These are phyloP conservation scores for Mastomys natalensis DNA, from an alignment of 2,113 vertebrate genomes.

Conservation along the genomic window DNA sequence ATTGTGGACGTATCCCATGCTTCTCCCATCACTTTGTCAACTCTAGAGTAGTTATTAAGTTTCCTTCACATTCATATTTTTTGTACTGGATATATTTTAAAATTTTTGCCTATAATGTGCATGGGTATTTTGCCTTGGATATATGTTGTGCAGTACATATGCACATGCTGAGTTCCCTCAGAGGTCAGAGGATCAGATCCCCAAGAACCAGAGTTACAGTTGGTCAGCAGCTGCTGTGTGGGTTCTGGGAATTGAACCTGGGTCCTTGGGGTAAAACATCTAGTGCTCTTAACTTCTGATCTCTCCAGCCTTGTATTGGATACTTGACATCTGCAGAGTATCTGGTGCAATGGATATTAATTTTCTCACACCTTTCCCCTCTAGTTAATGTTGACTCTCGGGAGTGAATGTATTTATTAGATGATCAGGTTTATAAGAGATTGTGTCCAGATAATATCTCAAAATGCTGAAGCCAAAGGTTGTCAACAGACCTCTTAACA, in stretches of 20 bases:
- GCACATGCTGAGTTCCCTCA: background rate
- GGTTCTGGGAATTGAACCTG: background rate
- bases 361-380: background rate
- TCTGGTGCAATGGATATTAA: background rate
- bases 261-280: background rate
- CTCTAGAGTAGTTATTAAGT: background rate
- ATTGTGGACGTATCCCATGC: background rate
- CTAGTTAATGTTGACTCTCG: background rate
- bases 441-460: background rate
- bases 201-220: background rate
- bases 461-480: background rate
- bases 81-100: background rate
- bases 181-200: background rate
- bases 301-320: background rate
- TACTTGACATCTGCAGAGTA: background rate
- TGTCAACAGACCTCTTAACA: background rate
- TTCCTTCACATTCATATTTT: background rate
- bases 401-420: background rate
- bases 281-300: background rate
- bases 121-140: background rate
- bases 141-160: background rate
- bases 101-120: background rate
- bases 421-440: background rate
- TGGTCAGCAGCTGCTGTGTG: background rate
- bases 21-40: background rate